Evolutionary conservation across 2,113 vertebrate genomes (phyloP).

Genomic region (Vireo altiloquus): DNA sequence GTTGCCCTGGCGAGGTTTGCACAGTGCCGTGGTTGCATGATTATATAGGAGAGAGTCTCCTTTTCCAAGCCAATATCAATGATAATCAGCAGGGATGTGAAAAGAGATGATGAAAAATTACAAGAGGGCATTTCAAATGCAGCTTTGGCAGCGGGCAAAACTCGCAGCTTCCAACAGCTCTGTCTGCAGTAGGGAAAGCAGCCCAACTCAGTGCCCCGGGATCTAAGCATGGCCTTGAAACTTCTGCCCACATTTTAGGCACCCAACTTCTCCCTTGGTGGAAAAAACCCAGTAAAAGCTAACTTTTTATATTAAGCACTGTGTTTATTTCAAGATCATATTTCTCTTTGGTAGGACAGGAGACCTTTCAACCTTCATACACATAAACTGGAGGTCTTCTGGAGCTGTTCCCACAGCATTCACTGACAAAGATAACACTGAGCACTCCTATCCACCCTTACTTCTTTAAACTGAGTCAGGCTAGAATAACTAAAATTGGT

Average conservation of each 20-base stretch:
- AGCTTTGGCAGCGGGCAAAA: background rate
- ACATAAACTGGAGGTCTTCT: background rate
- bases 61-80: background rate
- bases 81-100: background rate
- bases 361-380: background rate
- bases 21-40: background rate
- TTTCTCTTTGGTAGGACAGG: background rate
- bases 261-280: background rate
- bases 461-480: background rate
- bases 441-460: background rate
- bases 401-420: accelerated
- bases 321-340: background rate
- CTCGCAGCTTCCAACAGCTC: background rate
- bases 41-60: background rate
- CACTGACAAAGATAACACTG: background rate
- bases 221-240: background rate
- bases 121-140: background rate
- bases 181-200: background rate
- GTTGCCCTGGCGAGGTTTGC: background rate
- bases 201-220: background rate
- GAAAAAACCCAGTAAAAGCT: background rate
- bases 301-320: background rate
- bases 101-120: slow-evolving; percentile 20
- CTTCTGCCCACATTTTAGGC: background rate
- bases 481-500: background rate